Base-by-base conservation (phyloP, 1,140 invertebrate genomes). In the Polypedilum pembai region DNA sequence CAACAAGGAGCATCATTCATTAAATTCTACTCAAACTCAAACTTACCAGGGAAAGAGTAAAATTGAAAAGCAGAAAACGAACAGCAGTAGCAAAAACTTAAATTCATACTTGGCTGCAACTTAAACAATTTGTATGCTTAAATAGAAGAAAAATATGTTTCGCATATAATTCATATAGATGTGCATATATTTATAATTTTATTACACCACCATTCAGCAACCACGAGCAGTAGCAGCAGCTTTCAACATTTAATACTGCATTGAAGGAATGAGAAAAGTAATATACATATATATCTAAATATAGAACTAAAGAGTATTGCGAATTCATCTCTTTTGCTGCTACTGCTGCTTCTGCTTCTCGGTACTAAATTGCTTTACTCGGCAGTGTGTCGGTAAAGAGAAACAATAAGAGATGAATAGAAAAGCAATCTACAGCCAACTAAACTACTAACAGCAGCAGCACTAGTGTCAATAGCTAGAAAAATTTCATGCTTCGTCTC, bases 331-430 rank as follows among this genome's bases (percentile, higher is more conserved):
- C 20, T 69, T 69, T 12, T 56, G 45, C 45, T 56, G 45, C 45
- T 56, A 8, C 45, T 56, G 45, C 45, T 56, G 7, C n/a, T 56
- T 12, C 45, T 56, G 45, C 45, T 56, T 33, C n/a, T n/a, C 24
- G 24, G 45, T 56, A 56, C n/a, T 12, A 56, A 56, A 56, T 4
- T 56, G 45, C 45, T 56, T 12, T 15, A n/a, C 45, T 56, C 24
- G 45, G 45, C 45, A 56, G 45, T 56, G n/a, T 33, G 45, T 56
- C 45, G 8, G 12, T 33, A 33, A 5, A 12, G 45, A 56, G 45
- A 21, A 69, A 69, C 65, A 69, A 69, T 69, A 69, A 69, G 65
- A 69, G 65, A 69, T 69, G 65, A 69, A 69, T 69, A 69, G 65
- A 69, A 69, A 69, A 69, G 20, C 65, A 69, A 69, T 69, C 20